A percentile compares a stretch with the other conserved stretches of the same genome.
Conservation (phyloP, 2,113 vertebrate genomes). For the Anthoscopus minutus region DNA sequence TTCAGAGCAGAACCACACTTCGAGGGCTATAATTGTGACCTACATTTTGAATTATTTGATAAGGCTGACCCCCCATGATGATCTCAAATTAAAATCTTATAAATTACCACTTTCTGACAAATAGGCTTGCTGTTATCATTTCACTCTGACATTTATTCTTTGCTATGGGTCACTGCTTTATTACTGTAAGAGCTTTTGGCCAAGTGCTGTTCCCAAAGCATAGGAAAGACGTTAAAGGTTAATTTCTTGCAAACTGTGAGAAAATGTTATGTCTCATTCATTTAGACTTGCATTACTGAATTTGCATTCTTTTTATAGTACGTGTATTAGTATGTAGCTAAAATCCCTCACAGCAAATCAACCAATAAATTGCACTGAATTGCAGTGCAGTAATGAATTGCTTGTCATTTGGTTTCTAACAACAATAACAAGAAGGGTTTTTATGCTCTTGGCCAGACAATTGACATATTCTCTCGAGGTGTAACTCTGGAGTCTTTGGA, state of each 20-base stretch:
- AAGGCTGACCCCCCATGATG: slow-evolving; percentile 62
- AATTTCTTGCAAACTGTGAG: slow-evolving; percentile 63
- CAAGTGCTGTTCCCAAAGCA: slow-evolving; percentile 61
- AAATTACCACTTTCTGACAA: slow-evolving; percentile 67
- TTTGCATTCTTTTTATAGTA: slow-evolving; percentile 58
- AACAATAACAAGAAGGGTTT: background rate
- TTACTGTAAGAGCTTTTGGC: slow-evolving; percentile 60
- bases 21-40: slow-evolving; percentile 46
- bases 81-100: slow-evolving; percentile 68
- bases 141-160: slow-evolving; percentile 64
- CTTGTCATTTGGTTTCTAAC: slow-evolving; percentile 38
- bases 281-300: slow-evolving; percentile 42
- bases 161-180: slow-evolving; percentile 60
- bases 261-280: slow-evolving; percentile 57
- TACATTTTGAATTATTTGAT: slow-evolving; percentile 67
- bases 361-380: slow-evolving; percentile 56
- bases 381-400: slow-evolving; percentile 48
- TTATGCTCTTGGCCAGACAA: slow-evolving; percentile 28
- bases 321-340: slow-evolving; percentile 31
- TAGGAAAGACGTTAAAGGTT: slow-evolving; percentile 58
- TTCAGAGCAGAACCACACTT: slow-evolving; percentile 39
- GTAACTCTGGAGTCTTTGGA: slow-evolving; percentile 28
- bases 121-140: slow-evolving; percentile 60
- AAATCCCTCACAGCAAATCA: slow-evolving; percentile 58
- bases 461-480: background rate